Evolutionary conservation across 2,888 invertebrate species (phyloP).

Genomic region (Lithophane socia): DNA sequence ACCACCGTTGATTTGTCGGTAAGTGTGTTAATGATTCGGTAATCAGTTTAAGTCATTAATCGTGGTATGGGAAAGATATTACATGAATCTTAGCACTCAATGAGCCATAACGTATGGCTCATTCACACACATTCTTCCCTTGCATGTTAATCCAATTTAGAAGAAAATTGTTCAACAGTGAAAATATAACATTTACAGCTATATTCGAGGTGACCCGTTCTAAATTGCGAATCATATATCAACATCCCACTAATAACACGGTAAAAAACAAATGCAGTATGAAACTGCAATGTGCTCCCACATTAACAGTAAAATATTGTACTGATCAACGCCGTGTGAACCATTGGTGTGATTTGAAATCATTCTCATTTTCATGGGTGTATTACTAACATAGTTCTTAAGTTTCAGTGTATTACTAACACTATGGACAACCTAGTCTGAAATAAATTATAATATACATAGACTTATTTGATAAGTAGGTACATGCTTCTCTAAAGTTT

Average conservation of each 20-base stretch:
- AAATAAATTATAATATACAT: too few relatives aligned
- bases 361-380: not conserved
- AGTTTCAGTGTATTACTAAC: too few relatives aligned
- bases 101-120: too few relatives aligned
- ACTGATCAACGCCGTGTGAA: not conserved
- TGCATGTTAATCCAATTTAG: not conserved
- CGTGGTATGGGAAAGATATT: not conserved
- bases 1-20: not conserved
- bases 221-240: not conserved
- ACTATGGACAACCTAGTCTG: too few relatives aligned
- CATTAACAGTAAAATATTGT: not conserved
- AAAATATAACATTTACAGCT: not conserved
- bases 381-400: too few relatives aligned
- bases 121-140: too few relatives aligned
- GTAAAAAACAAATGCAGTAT: not conserved
- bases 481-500: not conserved
- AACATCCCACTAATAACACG: not conserved
- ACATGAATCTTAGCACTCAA: not conserved
- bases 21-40: slow-evolving; percentile 5
- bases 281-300: not conserved
- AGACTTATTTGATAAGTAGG: not conserved
- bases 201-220: not conserved
- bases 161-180: not conserved
- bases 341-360: not conserved
- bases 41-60: slow-evolving; percentile 19